These are phyloP conservation scores for Euproctis similis DNA, from an alignment of 2,888 invertebrate genomes.

Conservation along the genomic window DNA sequence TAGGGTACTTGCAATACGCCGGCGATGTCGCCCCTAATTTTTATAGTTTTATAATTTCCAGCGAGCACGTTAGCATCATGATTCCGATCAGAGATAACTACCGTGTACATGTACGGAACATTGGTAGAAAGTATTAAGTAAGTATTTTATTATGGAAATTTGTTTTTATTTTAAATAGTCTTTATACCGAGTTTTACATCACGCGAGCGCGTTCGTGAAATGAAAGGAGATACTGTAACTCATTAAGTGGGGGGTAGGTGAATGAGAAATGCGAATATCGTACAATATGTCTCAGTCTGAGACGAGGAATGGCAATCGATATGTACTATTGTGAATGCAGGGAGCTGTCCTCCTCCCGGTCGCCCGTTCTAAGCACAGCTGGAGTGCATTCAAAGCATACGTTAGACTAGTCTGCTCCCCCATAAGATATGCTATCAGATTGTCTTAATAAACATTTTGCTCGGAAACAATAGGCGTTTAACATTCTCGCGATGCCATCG, in stretches of 20 bases:
- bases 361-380: slow-evolving; percentile 21
- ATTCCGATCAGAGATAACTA: slow-evolving; percentile 69
- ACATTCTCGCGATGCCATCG: slow-evolving; percentile 48
- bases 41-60: slow-evolving; percentile 69
- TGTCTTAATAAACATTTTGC: slow-evolving; percentile 72
- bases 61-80: slow-evolving; percentile 66
- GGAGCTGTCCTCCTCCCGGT: slow-evolving; percentile 20
- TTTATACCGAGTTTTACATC: slow-evolving; percentile 48
- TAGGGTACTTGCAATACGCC: slow-evolving; percentile 59
- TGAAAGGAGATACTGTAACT: slow-evolving; percentile 52
- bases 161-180: slow-evolving; percentile 68
- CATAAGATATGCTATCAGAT: slow-evolving; percentile 67
- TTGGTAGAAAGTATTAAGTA: no score
- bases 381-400: slow-evolving; percentile 55
- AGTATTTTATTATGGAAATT: slow-evolving; percentile 71
- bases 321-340: slow-evolving; percentile 47
- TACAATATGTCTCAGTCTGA: slow-evolving; percentile 28
- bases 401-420: slow-evolving; percentile 57
- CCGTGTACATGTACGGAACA: no score
- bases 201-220: slow-evolving; percentile 51
- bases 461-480: slow-evolving; percentile 64
- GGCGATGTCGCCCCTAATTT: slow-evolving; percentile 65
- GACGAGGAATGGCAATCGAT: slow-evolving; percentile 57
- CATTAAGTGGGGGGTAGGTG: slow-evolving; percentile 46
- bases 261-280: slow-evolving; percentile 12